Evolutionary conservation across 2,113 vertebrate genomes (phyloP), one percentile per base, ranked within the genome.

Genomic region (Phylloscopus trochiloides): DNA sequence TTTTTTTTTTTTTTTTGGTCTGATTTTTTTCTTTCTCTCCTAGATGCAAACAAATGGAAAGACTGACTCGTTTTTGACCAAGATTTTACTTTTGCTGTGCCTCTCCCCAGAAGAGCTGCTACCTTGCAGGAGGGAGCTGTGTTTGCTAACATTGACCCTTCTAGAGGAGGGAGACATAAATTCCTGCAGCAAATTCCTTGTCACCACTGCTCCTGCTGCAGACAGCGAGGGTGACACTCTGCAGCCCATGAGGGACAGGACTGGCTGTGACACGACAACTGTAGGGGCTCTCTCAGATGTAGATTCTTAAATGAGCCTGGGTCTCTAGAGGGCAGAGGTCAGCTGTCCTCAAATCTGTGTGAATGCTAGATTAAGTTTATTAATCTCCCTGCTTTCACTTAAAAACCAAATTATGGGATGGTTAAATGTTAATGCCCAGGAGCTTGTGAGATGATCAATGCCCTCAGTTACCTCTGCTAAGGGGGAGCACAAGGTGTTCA

Each of bases 261-360:
- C 58, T 63, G 13, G 3, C 48, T 67, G 80, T 2, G 5, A 36
- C 55, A 74, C 2, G 3, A 54, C 45, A 48, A 48, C 84, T 58
- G 78, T 54, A 47, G 74, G 83, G 47, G 54, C 84, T 94, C 86
- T 94, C 85, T 68, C 36, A 50, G 76, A 83, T 87, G 85, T 76
- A 92, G 82, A 78, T 68, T 88, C 76, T 75, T 85, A 57, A 94
- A 95, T 76, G 55, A 94, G 94, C 89, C 76, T 29, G 68, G 87
- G 87, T 92, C 91, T 96, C 94, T 85, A 87, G 89, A 93, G 96
- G 94, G 89, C 96, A 97, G 96, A 95, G 94, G 94, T 95, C 65
- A 76, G 77, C 76, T 77, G 87, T 92, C 96, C 96, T 91, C 91
- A 93, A 90, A 82, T 81, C 95, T 58, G 26, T 88, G 58, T 67